Percentiles rank a stretch among this genome's conserved stretches.
These are phyloP conservation scores for Catostylus mosaicus DNA, from an alignment of 30 jellyfish, hydroid and myxozoan species.

Conservation along the genomic window DNA sequence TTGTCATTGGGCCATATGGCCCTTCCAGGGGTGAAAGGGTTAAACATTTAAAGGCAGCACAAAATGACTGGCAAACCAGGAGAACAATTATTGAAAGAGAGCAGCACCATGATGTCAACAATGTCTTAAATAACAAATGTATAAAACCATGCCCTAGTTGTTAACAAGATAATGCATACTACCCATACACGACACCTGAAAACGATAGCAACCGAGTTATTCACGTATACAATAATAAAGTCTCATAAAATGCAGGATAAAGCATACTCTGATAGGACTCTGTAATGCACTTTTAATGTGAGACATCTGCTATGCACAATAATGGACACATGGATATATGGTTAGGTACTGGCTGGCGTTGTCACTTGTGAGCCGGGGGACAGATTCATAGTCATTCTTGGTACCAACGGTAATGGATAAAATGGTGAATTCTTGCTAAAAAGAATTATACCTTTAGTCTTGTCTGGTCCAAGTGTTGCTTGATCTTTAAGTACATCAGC, in stretches of 20 bases:
- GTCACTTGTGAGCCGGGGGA: slow-evolving; percentile 44
- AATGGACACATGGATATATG: not conserved
- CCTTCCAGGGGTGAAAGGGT: too few relatives aligned
- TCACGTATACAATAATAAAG: slow-evolving; percentile 2
- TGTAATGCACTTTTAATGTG: slow-evolving; percentile 47
- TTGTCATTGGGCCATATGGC: too few relatives aligned
- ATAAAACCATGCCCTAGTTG: slow-evolving; percentile 1
- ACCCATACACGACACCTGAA: not conserved
- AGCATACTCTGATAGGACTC: slow-evolving; percentile 38
- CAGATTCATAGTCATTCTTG: slow-evolving; percentile 57
- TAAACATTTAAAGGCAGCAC: too few relatives aligned
- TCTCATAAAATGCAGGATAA: slow-evolving; percentile 24
- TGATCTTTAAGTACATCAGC: slow-evolving; percentile 16
- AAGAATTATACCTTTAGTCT: slow-evolving; percentile 77
- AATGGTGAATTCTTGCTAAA: slow-evolving; percentile 93
- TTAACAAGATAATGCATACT: not conserved
- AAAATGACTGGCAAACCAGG: too few relatives aligned
- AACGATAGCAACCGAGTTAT: slow-evolving; percentile 21
- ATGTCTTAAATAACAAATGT: not conserved
- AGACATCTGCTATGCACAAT: slow-evolving; percentile 48
- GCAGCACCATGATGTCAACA: not conserved
- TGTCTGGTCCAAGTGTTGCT: slow-evolving; percentile 82
- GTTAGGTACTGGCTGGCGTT: slow-evolving; percentile 39
- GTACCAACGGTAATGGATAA: slow-evolving; percentile 74
- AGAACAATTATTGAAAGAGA: too few relatives aligned